Evolutionary conservation across 2,888 invertebrate genomes (phyloP).

Genomic region (Dynastes tityus): DNA sequence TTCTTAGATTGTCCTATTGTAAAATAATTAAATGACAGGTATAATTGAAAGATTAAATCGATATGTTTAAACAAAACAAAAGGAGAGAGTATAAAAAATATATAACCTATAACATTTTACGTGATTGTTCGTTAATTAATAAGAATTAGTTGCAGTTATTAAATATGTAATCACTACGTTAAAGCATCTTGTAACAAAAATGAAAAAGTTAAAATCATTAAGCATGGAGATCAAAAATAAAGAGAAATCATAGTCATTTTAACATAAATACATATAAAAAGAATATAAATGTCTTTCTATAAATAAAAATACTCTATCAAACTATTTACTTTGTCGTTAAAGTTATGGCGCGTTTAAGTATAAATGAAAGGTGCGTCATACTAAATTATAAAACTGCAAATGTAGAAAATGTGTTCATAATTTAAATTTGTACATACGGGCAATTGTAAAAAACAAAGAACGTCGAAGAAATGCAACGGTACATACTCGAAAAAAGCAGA

Average conservation of each 20-base stretch:
- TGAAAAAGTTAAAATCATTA: neutral
- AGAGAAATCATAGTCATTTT: neutral
- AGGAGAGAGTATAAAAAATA: neutral
- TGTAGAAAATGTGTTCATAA: neutral
- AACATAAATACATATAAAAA: neutral
- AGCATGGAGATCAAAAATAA: conserved; percentile 13
- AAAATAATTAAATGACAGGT: too few relatives aligned
- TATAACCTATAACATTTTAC: too few relatives aligned
- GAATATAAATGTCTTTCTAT: neutral
- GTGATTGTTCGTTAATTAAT: neutral
- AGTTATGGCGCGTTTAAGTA: too few relatives aligned
- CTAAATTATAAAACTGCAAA: too few relatives aligned
- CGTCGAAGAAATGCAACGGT: conserved; percentile 42
- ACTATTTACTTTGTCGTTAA: too few relatives aligned
- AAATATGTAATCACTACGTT: neutral
- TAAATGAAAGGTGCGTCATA: too few relatives aligned
- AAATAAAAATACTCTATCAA: too few relatives aligned
- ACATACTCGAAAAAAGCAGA: neutral
- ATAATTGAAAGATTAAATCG: too few relatives aligned
- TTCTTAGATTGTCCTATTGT: too few relatives aligned
- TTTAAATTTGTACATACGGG: conserved; percentile 23
- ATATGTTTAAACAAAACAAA: too few relatives aligned
- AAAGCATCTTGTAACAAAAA: neutral
- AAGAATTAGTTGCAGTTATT: neutral
- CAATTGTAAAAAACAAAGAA: conserved; percentile 26